Conservation (phyloP, 2,113 vertebrate species). For the Cisticola juncidis region DNA sequence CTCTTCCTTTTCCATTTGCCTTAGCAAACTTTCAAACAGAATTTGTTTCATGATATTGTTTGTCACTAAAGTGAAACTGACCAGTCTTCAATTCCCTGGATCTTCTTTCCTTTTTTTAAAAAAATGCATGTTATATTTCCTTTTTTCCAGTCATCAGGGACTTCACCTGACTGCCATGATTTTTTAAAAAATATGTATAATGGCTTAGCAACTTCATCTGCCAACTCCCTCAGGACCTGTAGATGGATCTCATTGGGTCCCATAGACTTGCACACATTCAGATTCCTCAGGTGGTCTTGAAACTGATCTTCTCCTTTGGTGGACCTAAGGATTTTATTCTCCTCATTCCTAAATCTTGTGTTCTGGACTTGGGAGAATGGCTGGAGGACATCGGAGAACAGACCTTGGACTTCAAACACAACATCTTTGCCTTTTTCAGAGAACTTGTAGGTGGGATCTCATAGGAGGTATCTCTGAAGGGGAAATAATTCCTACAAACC, state of each 20-base stretch:
- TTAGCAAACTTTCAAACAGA: background rate
- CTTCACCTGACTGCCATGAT: background rate
- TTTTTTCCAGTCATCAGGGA: no score
- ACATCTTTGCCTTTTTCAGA: background rate
- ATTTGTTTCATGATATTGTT: background rate
- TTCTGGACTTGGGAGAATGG: rapidly evolving
- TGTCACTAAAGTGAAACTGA: background rate
- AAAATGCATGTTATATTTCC: background rate
- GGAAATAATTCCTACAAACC: background rate
- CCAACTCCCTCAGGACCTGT: background rate
- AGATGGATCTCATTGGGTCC: background rate
- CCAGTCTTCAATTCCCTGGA: background rate
- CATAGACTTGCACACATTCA: no score
- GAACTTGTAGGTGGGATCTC: background rate
- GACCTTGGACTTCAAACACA: background rate
- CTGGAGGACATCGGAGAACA: background rate
- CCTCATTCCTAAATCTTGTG: background rate
- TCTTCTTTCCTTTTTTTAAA: background rate
- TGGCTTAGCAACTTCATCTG: background rate
- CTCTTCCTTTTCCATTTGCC: background rate
- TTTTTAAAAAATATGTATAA: background rate
- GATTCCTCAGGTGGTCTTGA: background rate
- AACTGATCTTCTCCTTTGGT: background rate
- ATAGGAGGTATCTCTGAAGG: background rate
- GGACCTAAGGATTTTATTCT: background rate